phyloP scores from a whole-genome alignment of 2,797 vertebrate species.

The Sebastes goodei region DNA sequence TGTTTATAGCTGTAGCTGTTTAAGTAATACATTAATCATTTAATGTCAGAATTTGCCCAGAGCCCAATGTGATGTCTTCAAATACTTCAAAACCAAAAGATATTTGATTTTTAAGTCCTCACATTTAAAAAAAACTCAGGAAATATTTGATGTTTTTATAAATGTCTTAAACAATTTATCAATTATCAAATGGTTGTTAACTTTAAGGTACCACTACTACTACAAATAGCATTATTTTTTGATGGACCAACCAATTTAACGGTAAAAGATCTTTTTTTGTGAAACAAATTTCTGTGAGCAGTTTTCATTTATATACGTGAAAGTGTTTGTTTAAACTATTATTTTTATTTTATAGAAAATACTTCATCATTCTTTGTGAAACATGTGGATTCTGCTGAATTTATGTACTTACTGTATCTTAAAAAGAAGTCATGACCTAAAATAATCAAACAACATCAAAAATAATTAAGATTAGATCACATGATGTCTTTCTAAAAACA shows the following conservation, averaged over 20 bases:
- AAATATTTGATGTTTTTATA: too few relatives aligned
- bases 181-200: neutral
- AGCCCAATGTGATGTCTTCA: neutral
- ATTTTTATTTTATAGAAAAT: neutral
- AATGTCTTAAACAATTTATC: too few relatives aligned
- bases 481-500: neutral
- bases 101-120: neutral
- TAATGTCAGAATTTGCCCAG: neutral
- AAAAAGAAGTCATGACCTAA: neutral
- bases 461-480: neutral
- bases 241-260: neutral
- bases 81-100: neutral
- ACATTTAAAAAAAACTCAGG: too few relatives aligned
- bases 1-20: too few relatives aligned
- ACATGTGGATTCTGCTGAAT: neutral
- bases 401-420: neutral
- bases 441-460: neutral
- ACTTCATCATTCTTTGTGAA: neutral
- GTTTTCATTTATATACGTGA: neutral
- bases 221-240: neutral
- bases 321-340: neutral
- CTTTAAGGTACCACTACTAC: neutral
- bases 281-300: neutral
- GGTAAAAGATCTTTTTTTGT: neutral
- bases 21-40: neutral